These are phyloP conservation scores for Hypothenemus hampei DNA, from an alignment of 1,140 invertebrate species.

Conservation along the genomic window DNA sequence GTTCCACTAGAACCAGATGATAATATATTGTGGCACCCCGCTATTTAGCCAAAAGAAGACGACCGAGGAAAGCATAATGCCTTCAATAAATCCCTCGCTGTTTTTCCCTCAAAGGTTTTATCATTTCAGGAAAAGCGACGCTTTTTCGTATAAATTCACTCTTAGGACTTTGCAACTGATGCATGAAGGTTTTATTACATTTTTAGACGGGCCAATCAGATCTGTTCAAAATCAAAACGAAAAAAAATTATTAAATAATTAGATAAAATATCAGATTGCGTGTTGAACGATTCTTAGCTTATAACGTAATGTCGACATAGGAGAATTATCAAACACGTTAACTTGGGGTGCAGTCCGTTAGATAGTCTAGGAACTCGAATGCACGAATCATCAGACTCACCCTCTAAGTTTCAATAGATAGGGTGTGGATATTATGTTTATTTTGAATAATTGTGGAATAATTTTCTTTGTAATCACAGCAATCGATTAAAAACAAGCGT, in stretches of 20 bases:
- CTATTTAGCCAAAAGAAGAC: neutral
- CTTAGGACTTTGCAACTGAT: too few relatives aligned
- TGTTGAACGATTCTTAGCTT: neutral
- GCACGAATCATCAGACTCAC: neutral
- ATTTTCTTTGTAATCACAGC: neutral
- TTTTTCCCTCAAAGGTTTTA: neutral
- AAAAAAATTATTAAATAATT: too few relatives aligned
- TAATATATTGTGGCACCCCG: neutral
- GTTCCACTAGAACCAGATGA: neutral
- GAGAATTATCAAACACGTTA: constrained; percentile 3
- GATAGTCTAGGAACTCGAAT: neutral
- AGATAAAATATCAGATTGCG: too few relatives aligned
- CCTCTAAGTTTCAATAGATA: neutral
- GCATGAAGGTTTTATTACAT: too few relatives aligned
- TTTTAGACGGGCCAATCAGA: too few relatives aligned
- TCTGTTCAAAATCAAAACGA: too few relatives aligned
- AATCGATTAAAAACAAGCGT: too few relatives aligned
- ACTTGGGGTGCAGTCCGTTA: constrained; percentile 1
- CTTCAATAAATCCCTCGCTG: neutral
- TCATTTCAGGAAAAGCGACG: neutral
- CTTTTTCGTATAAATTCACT: neutral
- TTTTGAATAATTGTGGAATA: constrained; percentile 1
- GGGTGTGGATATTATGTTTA: too few relatives aligned
- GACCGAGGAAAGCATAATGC: neutral
- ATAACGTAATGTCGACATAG: neutral